Conservation (phyloP, 2,797 vertebrate genomes). For the Dallia pectoralis region DNA sequence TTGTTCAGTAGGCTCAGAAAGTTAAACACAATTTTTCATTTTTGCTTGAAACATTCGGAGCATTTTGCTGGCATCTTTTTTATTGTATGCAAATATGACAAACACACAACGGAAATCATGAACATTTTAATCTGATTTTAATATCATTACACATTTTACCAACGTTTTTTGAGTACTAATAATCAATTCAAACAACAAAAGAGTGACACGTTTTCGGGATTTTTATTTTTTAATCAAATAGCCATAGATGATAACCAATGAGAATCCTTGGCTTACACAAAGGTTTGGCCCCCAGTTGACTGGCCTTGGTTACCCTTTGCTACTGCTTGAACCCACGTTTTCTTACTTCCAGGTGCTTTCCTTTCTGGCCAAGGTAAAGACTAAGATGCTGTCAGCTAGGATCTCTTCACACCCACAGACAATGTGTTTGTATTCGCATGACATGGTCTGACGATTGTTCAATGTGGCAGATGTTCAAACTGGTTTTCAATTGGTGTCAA, state of each 20-base stretch:
- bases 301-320: slow-evolving; percentile 27
- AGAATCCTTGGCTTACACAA: slow-evolving; percentile 20
- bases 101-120: background rate
- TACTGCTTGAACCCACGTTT: slow-evolving; percentile 45
- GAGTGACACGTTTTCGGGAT: background rate
- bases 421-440: slow-evolving; percentile 31
- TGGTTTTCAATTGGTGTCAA: background rate
- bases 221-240: slow-evolving; percentile 1
- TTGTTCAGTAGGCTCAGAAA: background rate
- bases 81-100: background rate
- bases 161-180: background rate
- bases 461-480: slow-evolving; percentile 8
- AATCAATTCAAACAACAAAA: background rate
- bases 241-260: slow-evolving; percentile 34
- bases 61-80: background rate
- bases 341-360: slow-evolving; percentile 57
- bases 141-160: background rate
- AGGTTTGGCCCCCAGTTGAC: slow-evolving; percentile 20
- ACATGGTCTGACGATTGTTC: slow-evolving; percentile 2
- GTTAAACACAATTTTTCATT: background rate
- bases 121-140: background rate
- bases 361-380: slow-evolving; percentile 58
- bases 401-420: slow-evolving; percentile 30
- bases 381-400: slow-evolving; percentile 19
- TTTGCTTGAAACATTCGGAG: background rate